Evolutionary conservation across 2,888 invertebrate species (phyloP).

Genomic region (Oxytorus armatus): DNA sequence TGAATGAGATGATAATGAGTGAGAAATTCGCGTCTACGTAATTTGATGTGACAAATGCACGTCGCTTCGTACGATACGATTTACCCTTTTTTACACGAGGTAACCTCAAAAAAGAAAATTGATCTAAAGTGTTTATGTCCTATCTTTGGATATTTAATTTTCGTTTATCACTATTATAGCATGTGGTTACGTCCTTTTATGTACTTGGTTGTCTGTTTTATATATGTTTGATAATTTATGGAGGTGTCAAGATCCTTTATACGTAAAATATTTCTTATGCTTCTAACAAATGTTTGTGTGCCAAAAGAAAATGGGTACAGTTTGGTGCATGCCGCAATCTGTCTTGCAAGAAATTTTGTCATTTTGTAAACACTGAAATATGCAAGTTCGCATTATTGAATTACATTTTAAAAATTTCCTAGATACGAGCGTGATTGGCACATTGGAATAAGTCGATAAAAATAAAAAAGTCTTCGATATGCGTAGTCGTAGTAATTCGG

Average conservation of each 20-base stretch:
- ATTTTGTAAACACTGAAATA: too few species aligned
- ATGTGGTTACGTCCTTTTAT: neutral
- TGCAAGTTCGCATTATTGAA: too few species aligned
- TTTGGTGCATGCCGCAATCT: too few species aligned
- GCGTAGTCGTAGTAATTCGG: slow-evolving; percentile 95
- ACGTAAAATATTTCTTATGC: too few species aligned
- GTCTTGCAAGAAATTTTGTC: too few species aligned
- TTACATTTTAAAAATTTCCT: too few species aligned
- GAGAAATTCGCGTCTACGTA: slow-evolving; percentile 9
- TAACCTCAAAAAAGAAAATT: slow-evolving; percentile 55
- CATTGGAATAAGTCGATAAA: neutral
- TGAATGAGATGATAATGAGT: slow-evolving; percentile 31
- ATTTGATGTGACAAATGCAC: slow-evolving; percentile 42
- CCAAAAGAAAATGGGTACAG: too few species aligned
- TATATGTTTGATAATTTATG: too few species aligned
- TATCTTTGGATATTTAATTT: neutral
- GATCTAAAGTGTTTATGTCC: neutral
- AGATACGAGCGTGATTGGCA: slow-evolving; percentile 17
- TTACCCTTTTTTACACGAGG: slow-evolving; percentile 39
- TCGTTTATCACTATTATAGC: neutral
- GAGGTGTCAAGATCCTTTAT: too few species aligned
- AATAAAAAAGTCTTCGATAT: slow-evolving; percentile 83
- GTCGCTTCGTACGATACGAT: slow-evolving; percentile 50
- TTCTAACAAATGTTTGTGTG: too few species aligned
- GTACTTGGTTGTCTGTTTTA: too few species aligned